Evolutionary conservation across 1,140 invertebrate genomes (phyloP).

Genomic region (Rhagoletis zephyria): DNA sequence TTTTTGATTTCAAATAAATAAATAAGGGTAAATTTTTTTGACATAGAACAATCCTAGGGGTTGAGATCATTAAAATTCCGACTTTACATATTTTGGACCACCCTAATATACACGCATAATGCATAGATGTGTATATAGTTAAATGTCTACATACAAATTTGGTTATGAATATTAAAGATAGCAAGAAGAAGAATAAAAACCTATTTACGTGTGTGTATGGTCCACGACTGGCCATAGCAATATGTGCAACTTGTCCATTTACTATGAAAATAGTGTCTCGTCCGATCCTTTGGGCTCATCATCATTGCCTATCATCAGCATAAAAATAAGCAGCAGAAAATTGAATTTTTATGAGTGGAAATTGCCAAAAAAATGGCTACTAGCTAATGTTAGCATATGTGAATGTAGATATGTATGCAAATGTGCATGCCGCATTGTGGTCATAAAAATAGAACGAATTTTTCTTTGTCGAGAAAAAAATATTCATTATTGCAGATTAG

Average conservation of each 20-base stretch:
- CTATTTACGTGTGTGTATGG: not conserved
- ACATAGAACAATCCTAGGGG: no score
- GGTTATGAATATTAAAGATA: slow-evolving; percentile 25
- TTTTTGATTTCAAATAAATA: no score
- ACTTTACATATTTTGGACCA: no score
- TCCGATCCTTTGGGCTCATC: not conserved
- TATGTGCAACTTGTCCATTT: slow-evolving; percentile 18
- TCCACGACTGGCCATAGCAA: slow-evolving; percentile 1
- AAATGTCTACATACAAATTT: not conserved
- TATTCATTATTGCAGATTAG: slow-evolving; percentile 45
- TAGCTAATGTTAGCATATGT: not conserved
- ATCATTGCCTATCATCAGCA: slow-evolving; percentile 34
- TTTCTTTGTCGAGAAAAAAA: not conserved
- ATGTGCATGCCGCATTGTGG: not conserved
- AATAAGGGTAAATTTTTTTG: no score
- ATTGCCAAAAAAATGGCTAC: slow-evolving; percentile 30
- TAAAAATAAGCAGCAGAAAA: slow-evolving; percentile 42
- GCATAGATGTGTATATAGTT: no score
- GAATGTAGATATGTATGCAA: no score
- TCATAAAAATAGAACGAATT: slow-evolving; percentile 26
- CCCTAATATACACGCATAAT: no score
- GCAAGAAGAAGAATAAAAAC: not conserved
- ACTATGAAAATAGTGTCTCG: not conserved
- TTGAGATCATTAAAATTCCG: no score
- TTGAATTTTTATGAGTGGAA: slow-evolving; percentile 43